Base-by-base conservation (phyloP, 2,797 vertebrate species). In the Danio tinwini region DNA sequence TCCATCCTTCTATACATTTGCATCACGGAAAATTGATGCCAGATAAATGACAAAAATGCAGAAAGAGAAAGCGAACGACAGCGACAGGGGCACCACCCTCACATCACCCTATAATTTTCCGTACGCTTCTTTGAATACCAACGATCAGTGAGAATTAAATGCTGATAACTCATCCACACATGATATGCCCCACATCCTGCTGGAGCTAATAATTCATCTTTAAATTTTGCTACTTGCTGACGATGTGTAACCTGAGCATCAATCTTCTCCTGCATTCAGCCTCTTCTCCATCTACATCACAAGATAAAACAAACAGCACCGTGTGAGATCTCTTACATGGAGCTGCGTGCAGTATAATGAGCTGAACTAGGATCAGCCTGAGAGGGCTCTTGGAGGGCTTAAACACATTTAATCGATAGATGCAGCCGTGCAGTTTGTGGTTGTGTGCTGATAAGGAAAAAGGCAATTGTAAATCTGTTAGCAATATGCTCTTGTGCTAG, bases 101-200 rank as follows among this genome's bases (percentile, higher is more conserved):
- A 55, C 13, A 44, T 37, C 39, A 11, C 29, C 12, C 70, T 63
- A 39, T 65, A 73, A 82, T 63, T 68, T 73, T 69, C 67, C 37
- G 68, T 19, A 59, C 14, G 13, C n/a, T 14, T 52, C 11, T 6
- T 11, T 55, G 84, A 19, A 83, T 82, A 61, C 50, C 8, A 42
- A 83, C 77, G 67, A 83, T 73, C 76, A 64, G 39, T 68, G 12
- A 50, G 76, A 67, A 65, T 47, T 17, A 81, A 76, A 81, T 83
- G 44, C 59, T 56, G 64, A 81, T 72, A 74, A 56, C 65, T 59
- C 55, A 44, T 59, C 53, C 62, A 17, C 47, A 58, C 29, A 52
- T 50, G 47, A 71, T 72, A 52, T 62, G 29, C 16, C 21, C 50
- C 68, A 65, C 68, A 67, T 68, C 59, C 55, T 81, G 44, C 65